Conservation (phyloP, 2,888 invertebrate genomes). For the Ischnura elegans region DNA sequence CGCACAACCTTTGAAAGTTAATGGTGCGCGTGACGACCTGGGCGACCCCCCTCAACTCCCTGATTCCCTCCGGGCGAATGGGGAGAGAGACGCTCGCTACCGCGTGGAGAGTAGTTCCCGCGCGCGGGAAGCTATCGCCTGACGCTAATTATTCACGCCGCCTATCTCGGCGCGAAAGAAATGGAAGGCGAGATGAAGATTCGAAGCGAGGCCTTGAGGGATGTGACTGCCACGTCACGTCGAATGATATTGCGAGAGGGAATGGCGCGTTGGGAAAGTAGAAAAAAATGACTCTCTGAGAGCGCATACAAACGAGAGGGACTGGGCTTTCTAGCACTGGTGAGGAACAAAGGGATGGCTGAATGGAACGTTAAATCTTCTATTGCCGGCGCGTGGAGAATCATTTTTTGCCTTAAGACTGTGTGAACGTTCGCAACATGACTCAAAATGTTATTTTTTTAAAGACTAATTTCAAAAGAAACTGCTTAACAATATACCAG, state of each 20-base stretch:
- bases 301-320: not conserved
- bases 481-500: too few relatives aligned
- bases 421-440: too few relatives aligned
- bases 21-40: constrained; percentile 18
- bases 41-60: not conserved
- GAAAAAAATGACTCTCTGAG: not conserved
- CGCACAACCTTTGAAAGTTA: not conserved
- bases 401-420: too few relatives aligned
- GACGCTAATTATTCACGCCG: constrained; percentile 46
- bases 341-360: too few relatives aligned
- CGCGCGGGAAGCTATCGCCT: constrained; percentile 16
- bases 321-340: too few relatives aligned
- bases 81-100: not conserved
- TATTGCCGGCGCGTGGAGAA: not conserved
- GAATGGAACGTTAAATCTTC: not conserved
- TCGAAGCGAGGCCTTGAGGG: constrained; percentile 13
- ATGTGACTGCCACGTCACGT: constrained; percentile 34
- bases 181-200: constrained; percentile 53
- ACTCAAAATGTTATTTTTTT: too few relatives aligned
- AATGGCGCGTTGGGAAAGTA: not conserved
- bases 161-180: constrained; percentile 43
- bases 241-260: constrained; percentile 22
- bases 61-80: not conserved
- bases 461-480: too few relatives aligned
- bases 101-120: too few relatives aligned